Base-by-base conservation (phyloP, 1,140 invertebrate genomes). In the Akabosia matsudoensis region DNA sequence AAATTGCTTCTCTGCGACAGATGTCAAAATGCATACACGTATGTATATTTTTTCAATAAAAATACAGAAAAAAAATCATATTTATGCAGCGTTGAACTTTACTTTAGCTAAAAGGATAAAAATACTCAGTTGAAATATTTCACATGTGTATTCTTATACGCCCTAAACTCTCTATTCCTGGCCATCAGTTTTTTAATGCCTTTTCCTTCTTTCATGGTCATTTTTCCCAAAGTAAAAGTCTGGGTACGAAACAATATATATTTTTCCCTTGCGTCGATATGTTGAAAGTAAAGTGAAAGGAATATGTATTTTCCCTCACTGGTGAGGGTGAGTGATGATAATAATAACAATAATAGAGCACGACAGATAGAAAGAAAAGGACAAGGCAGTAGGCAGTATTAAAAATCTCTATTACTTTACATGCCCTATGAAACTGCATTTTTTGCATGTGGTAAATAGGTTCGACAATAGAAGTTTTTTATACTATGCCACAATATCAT, bases 131-230 rank as follows among this genome's bases (percentile, higher is more conserved):
- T n/a, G n/a, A n/a, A n/a, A n/a, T n/a, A n/a, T n/a, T n/a, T n/a
- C n/a, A n/a, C n/a, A n/a, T n/a, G n/a, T n/a, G n/a, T n/a, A n/a
- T n/a, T n/a, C n/a, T n/a, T n/a, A n/a, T n/a, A n/a, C n/a, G n/a
- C n/a, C n/a, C n/a, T n/a, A n/a, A n/a, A n/a, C n/a, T n/a, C n/a
- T n/a, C n/a, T n/a, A n/a, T n/a, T 67, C 79, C 61, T 79, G 76
- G 78, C 34, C 77, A 79, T 73, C 74, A 80, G 76, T 81, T 81
- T 81, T n/a, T 81, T 81, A 81, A 81, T 81, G 79, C n/a, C 72
- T 78, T 67, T 64, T 26, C 18, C 54, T 61, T 61, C 24, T 18
- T 24, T 61, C 54, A 61, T 61, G 54, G 14, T 22, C 54, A 61
- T 61, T 61, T 61, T 61, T 22, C 14, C 61, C 64, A 3, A 22